phyloP scores from a whole-genome alignment of 1,140 invertebrate species.

The fruit fly (Drosophila melanogaster) region Release_6_plus_ISO1_MT NT_033777.3:25659501-25660000 shows the following conservation, averaged over 20 bases:
- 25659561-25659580: no score
- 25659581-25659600: slow-evolving; percentile 10
- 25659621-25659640: slow-evolving; percentile 44
- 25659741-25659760: not conserved
- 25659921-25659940: no score
- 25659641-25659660: slow-evolving; percentile 56
- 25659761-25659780: slow-evolving; percentile 6
- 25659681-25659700: slow-evolving; percentile 61
- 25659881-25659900: no score
- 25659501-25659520: slow-evolving; percentile 28
- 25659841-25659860: not conserved
- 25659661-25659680: slow-evolving; percentile 65
- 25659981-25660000: no score
- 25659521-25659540: not conserved
- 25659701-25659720: slow-evolving; percentile 68
- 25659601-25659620: slow-evolving; percentile 14
- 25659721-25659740: slow-evolving; percentile 25
- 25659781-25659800: slow-evolving; percentile 2
- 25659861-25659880: no score
- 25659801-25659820: not conserved
- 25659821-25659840: not conserved
- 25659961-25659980: no score
- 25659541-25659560: no score
- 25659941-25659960: no score
- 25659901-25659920: no score